A percentile compares a stretch with the other conserved stretches of the same genome.
phyloP scores from a whole-genome alignment of 2,797 vertebrate species.

The Corythornis leucogaster region DNA sequence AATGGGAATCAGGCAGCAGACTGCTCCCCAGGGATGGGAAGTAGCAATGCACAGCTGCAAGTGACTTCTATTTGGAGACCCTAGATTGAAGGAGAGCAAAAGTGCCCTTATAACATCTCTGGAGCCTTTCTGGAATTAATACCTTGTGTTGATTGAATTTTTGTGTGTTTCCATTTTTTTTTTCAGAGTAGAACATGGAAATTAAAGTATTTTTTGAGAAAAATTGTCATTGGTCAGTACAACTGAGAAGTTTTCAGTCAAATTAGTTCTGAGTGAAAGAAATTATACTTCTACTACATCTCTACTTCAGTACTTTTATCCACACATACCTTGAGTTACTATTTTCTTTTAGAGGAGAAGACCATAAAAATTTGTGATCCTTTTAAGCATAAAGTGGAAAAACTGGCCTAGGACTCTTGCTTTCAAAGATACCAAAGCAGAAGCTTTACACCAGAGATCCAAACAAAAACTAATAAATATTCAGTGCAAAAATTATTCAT shows the following conservation, averaged over 20 bases:
- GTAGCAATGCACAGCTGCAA: neutral
- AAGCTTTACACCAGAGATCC: neutral
- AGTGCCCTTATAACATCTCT: neutral
- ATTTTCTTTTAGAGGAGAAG: neutral
- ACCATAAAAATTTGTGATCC: neutral
- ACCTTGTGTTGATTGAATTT: neutral
- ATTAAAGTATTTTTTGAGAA: neutral
- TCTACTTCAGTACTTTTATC: neutral
- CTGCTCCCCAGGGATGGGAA: neutral
- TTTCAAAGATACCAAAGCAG: neutral
- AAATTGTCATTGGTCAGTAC: neutral
- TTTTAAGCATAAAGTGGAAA: neutral
- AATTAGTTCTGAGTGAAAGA: neutral
- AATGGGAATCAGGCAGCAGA: neutral
- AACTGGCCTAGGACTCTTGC: neutral
- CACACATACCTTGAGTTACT: neutral
- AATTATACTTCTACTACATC: neutral
- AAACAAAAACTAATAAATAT: neutral
- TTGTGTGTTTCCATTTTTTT: neutral
- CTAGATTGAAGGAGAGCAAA: neutral
- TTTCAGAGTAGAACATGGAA: neutral
- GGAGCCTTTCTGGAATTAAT: neutral
- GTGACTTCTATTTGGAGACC: neutral
- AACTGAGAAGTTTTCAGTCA: neutral
- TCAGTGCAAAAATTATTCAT: neutral